Conservation (phyloP, 2,888 invertebrate genomes). For the Dasypolia templi region DNA sequence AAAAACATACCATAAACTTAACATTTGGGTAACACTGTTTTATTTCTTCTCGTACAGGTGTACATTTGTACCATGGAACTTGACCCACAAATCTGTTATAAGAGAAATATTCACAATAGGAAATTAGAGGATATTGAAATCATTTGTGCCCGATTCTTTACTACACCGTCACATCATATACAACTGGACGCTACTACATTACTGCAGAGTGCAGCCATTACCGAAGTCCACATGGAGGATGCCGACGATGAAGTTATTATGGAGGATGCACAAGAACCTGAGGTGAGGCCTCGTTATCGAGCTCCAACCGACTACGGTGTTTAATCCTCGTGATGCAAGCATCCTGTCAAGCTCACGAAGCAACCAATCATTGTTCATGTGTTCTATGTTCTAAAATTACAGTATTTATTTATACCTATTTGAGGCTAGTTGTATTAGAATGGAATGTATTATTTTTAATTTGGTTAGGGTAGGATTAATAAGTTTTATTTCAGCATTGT, state of each 20-base stretch:
- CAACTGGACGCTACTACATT: conserved; percentile 95
- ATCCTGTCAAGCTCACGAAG: conserved; percentile 25
- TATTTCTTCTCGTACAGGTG: conserved; percentile 91
- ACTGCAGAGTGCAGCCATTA: conserved; percentile 95
- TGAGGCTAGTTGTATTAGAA: conserved; percentile 39
- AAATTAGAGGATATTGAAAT: conserved; percentile 94
- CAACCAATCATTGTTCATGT: conserved; percentile 42
- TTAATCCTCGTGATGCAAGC: conserved; percentile 49
- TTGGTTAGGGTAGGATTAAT: conserved; percentile 84
- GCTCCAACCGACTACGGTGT: conserved; percentile 49
- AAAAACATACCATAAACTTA: neutral
- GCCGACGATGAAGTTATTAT: conserved; percentile 86
- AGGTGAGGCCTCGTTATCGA: conserved; percentile 81
- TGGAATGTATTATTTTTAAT: conserved; percentile 51
- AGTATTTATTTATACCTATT: conserved; percentile 46
- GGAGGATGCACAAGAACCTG: conserved; percentile 84
- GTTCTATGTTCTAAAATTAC: conserved; percentile 46
- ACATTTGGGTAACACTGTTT: conserved; percentile 14
- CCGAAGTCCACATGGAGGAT: conserved; percentile 96
- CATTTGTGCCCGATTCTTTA: conserved; percentile 93
- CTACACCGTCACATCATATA: conserved; percentile 95
- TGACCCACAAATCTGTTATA: conserved; percentile 94
- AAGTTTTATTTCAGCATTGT: conserved; percentile 87
- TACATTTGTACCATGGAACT: conserved; percentile 97
- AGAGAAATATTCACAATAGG: conserved; percentile 96